A percentile compares a stretch with the other conserved stretches of the same genome.
Conservation (phyloP, 2,888 invertebrate species). For the Geophilus truncorum region DNA sequence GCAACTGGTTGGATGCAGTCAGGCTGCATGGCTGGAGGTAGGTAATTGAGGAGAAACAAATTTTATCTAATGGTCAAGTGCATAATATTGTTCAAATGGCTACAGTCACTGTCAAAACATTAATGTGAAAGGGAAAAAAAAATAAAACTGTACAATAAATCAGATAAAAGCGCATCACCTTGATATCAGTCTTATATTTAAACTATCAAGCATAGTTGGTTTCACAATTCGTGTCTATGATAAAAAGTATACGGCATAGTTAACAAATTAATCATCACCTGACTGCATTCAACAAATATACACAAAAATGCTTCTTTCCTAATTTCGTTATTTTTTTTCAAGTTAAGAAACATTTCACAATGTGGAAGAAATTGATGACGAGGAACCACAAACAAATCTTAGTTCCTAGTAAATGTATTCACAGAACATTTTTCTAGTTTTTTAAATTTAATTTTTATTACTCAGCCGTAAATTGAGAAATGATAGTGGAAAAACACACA, state of each 20-base stretch:
- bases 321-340: not conserved
- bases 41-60: slow-evolving; percentile 16
- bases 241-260: slow-evolving; percentile 10
- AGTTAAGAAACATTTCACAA: slow-evolving; percentile 9
- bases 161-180: not conserved
- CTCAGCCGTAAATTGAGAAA: not conserved
- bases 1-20: slow-evolving; percentile 31
- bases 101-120: slow-evolving; percentile 2
- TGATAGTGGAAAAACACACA: not conserved
- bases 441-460: not conserved
- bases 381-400: slow-evolving; percentile 16
- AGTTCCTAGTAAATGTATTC: not conserved
- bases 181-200: not conserved
- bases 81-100: slow-evolving; percentile 14
- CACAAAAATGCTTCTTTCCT: not conserved
- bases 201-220: slow-evolving; percentile 12
- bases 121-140: not conserved
- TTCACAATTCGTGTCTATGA: not conserved
- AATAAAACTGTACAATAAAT: slow-evolving; percentile 9
- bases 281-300: slow-evolving; percentile 27
- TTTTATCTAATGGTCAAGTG: not conserved
- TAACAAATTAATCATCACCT: slow-evolving; percentile 12
- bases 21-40: slow-evolving; percentile 28
- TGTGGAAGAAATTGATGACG: slow-evolving; percentile 14
- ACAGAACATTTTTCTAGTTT: not conserved